phyloP scores from a whole-genome alignment of 2,888 invertebrate genomes.

The Lucinisca nassula region DNA sequence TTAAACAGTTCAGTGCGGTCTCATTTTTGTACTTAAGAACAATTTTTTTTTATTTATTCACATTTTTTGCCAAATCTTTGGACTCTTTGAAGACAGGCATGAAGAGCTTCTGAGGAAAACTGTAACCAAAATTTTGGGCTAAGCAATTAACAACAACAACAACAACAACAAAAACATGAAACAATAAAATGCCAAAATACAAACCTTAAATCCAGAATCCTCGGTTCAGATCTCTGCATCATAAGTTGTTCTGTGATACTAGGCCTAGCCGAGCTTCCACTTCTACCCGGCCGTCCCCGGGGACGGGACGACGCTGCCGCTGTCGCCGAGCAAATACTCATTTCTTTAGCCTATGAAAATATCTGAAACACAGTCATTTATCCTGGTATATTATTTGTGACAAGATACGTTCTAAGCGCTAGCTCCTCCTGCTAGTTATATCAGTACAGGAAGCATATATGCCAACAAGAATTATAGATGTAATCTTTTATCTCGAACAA shows the following conservation, averaged over 20 bases:
- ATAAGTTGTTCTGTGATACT: background rate
- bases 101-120: too few species aligned
- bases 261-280: background rate
- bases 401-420: background rate
- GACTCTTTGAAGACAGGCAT: too few species aligned
- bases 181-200: background rate
- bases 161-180: too few species aligned
- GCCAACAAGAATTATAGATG: too few species aligned
- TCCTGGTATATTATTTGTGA: background rate
- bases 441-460: background rate
- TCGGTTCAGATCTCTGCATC: background rate
- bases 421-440: background rate
- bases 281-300: background rate
- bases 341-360: background rate
- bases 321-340: slow-evolving; percentile 5
- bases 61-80: too few species aligned
- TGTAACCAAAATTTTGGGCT: too few species aligned
- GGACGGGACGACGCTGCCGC: slow-evolving; percentile 3
- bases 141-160: too few species aligned
- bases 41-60: too few species aligned
- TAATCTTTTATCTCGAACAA: too few species aligned
- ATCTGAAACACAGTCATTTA: background rate
- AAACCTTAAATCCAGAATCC: background rate
- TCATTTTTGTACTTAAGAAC: too few species aligned
- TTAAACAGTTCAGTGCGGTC: too few species aligned